Evolutionary conservation across 2,797 vertebrate species (phyloP), one percentile per base, ranked within the genome.

Genomic region (Spondyliosoma cantharus): DNA sequence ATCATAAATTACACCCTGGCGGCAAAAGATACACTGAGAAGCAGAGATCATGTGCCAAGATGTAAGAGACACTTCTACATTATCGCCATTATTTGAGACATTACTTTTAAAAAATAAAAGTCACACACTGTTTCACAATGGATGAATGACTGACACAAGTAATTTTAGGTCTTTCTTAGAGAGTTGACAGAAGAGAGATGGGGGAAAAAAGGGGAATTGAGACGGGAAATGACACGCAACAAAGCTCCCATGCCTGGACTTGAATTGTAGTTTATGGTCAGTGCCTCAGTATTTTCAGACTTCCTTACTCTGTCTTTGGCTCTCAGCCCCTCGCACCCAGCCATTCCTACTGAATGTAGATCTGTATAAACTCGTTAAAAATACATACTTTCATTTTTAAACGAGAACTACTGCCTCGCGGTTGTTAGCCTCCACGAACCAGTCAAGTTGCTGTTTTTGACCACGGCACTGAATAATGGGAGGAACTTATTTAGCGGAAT

Each of bases 21-120:
- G 32, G n/a, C 11, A 32, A 58, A 59, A 58, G 24, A 52, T 22
- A 25, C 46, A 5, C 17, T 60, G 43, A 11, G 37, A 52, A 52
- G 7, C 16, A 50, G 6, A 12, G 2, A 43, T 37, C 37, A 37
- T 37, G 37, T 11, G 37, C 37, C 37, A 37, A 37, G 37, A 37
- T 11, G 37, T 9, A 37, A 9, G 37, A 11, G 37, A 11, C 37
- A 7, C 37, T 14, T 71, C 19, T 19, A 62, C 27, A 46, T 66
- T 32, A 76, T 71, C 16, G 14, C 2, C 37, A 42, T 54, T 73
- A 60, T 64, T 59, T 54, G n/a, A 82, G 32, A 77, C 52, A 43
- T 59, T 19, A 67, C 15, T 71, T 61, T 15, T n/a, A 61, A 61
- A 61, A 49, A 42, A 42, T 7, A 29, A 37, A 43, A 52, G 2